Conservation (phyloP, 2,888 invertebrate genomes). For the Clusia tigrina region DNA sequence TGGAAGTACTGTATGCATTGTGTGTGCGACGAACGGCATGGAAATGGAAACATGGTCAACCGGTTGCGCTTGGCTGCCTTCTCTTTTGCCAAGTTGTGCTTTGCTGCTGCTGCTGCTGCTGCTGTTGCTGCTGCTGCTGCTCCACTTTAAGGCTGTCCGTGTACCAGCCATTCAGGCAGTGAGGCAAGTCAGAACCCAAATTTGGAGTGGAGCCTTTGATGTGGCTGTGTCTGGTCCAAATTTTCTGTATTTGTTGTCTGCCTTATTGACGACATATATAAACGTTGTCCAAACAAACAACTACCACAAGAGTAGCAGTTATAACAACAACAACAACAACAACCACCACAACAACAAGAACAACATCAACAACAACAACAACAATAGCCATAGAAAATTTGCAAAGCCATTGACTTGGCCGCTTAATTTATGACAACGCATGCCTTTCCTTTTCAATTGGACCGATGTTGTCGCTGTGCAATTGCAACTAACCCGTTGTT, state of each 20-base stretch:
- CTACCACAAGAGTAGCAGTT: not conserved
- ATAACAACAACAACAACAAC: constrained; percentile 12
- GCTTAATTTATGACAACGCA: no score
- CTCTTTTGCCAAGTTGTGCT: no score
- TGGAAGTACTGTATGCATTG: no score
- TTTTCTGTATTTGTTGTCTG: not conserved
- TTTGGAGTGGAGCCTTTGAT: not conserved
- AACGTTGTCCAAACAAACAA: not conserved
- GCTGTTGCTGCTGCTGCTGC: not conserved
- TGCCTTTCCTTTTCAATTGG: no score
- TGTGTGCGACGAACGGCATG: no score
- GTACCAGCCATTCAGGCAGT: not conserved
- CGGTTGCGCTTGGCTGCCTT: no score
- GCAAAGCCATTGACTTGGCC: no score
- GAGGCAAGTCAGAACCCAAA: not conserved
- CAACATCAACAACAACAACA: not conserved
- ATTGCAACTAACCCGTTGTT: no score
- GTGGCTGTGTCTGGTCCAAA: not conserved
- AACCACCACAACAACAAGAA: not conserved
- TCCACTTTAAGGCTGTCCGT: not conserved
- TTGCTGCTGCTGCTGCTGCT: no score
- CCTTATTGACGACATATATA: not conserved
- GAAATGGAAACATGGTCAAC: no score
- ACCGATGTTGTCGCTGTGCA: no score
- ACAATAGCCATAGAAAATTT: no score